Conservation (phyloP, 2,797 vertebrate species). For the Propithecus deckenii region DNA sequence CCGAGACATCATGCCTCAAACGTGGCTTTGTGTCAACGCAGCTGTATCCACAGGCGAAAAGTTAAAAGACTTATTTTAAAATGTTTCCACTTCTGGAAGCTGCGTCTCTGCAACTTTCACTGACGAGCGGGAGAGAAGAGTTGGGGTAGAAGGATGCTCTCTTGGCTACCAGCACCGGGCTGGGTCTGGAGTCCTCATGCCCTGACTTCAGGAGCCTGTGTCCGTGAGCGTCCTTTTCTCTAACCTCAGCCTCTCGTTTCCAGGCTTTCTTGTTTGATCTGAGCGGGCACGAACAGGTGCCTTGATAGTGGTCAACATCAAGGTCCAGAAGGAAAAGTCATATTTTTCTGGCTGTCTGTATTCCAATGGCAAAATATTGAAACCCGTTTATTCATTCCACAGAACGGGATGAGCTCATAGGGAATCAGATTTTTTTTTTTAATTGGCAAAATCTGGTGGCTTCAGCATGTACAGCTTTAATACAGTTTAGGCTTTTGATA, state of each 20-base stretch:
- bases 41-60: constrained; percentile 86
- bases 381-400: constrained; percentile 7
- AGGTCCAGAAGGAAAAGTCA: constrained; percentile 4
- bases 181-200: neutral
- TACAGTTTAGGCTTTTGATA: neutral
- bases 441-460: constrained; percentile 11
- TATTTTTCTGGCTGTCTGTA: neutral
- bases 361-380: constrained; percentile 14
- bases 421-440: constrained; percentile 18
- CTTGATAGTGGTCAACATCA: neutral
- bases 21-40: constrained; percentile 87
- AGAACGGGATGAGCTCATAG: constrained; percentile 39
- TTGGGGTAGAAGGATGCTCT: neutral
- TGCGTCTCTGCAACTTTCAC: constrained; percentile 38
- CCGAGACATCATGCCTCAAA: constrained; percentile 84
- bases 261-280: neutral
- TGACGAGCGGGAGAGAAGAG: neutral
- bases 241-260: neutral
- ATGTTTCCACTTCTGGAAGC: constrained; percentile 81
- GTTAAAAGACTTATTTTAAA: constrained; percentile 79
- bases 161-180: neutral
- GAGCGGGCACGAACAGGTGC: neutral
- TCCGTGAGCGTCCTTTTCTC: neutral
- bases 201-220: neutral
- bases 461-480: constrained; percentile 1